These are phyloP conservation scores for Ceyx erithaca DNA, from an alignment of 2,797 vertebrate genomes.

Conservation along the genomic window DNA sequence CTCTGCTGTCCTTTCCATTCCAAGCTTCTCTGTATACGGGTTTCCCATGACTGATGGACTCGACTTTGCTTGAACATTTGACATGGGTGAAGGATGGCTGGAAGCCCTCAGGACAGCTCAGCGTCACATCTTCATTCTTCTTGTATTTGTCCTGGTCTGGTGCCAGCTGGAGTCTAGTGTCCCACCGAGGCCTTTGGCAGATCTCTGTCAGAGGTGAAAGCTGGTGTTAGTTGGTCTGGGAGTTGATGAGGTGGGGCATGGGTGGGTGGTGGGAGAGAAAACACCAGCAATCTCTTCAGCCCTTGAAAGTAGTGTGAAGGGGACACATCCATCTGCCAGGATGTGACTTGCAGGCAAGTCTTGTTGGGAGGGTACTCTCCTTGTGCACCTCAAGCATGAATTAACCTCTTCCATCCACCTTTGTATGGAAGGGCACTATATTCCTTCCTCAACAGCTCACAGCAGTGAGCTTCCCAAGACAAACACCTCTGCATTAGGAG, in stretches of 20 bases:
- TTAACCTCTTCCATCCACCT: background rate
- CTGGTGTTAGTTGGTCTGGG: background rate
- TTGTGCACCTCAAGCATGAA: accelerated
- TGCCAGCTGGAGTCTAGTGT: background rate
- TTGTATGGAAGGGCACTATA: too few species aligned
- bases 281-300: background rate
- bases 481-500: background rate
- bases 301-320: background rate
- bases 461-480: background rate
- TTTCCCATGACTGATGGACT: accelerated
- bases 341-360: accelerated
- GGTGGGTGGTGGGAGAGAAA: background rate
- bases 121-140: background rate
- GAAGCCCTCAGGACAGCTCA: background rate
- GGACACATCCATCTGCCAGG: background rate
- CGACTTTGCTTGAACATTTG: accelerated
- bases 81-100: background rate
- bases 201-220: background rate
- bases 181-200: background rate
- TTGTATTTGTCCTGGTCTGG: background rate
- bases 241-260: too few species aligned
- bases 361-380: background rate
- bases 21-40: background rate
- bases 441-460: background rate
- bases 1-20: background rate